Percentiles rank a stretch among this genome's conserved stretches.
Evolutionary conservation across 1,140 invertebrate species (phyloP).

Genomic region (Nixonia krombeini): DNA sequence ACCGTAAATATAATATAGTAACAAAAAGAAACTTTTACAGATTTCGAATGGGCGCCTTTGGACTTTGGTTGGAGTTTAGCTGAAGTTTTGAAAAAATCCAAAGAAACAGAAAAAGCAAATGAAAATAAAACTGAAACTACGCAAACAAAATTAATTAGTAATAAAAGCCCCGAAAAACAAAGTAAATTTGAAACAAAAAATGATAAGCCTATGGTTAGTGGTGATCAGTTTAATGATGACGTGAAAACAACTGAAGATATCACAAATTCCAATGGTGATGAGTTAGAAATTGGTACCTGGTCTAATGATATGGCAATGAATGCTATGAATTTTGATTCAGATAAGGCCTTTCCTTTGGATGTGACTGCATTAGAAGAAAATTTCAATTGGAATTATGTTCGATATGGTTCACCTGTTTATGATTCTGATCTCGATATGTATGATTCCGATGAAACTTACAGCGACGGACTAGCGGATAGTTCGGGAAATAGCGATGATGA

Average conservation of each 20-base stretch:
- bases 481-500: constrained; percentile 56
- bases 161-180: constrained; percentile 14
- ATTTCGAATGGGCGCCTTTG: constrained; percentile 86
- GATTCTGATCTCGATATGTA: constrained; percentile 68
- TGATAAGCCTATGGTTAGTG: constrained; percentile 22
- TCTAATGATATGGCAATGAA: constrained; percentile 86
- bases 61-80: constrained; percentile 94
- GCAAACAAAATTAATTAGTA: constrained; percentile 19
- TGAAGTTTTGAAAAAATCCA: constrained; percentile 82
- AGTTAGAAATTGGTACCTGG: constrained; percentile 91
- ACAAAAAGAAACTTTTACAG: constrained; percentile 48
- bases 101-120: constrained; percentile 68
- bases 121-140: constrained; percentile 46
- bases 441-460: constrained; percentile 67
- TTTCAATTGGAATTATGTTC: constrained; percentile 58
- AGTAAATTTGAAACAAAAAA: constrained; percentile 12
- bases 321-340: constrained; percentile 46
- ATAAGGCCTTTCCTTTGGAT: constrained; percentile 53
- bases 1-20: background rate
- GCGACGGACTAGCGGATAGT: constrained; percentile 52
- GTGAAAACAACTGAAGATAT: constrained; percentile 68
- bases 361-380: constrained; percentile 51
- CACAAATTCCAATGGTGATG: constrained; percentile 64
- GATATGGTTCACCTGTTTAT: constrained; percentile 60
- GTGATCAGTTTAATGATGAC: constrained; percentile 45